phyloP scores from a whole-genome alignment of 2,113 vertebrate species.

The Xiphophorus couchianus region DNA sequence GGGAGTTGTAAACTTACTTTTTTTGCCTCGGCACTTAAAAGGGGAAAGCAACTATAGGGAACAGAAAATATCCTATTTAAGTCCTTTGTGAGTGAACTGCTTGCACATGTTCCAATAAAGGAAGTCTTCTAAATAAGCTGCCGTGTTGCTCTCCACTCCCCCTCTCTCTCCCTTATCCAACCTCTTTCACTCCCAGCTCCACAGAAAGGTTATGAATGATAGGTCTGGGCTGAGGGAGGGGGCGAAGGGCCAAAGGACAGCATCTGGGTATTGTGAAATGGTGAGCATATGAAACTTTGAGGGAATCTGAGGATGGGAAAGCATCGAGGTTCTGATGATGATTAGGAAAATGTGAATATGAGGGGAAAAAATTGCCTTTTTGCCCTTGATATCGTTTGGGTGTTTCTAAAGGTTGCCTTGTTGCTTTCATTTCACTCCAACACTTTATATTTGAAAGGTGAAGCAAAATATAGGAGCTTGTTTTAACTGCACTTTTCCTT shows the following conservation, averaged over 20 bases:
- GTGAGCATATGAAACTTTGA: slow-evolving; percentile 78
- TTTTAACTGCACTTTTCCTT: no score
- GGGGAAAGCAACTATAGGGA: slow-evolving; percentile 94
- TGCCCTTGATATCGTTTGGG: slow-evolving; percentile 62
- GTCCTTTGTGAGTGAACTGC: slow-evolving; percentile 92
- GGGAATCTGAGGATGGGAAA: slow-evolving; percentile 76
- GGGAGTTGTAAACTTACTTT: slow-evolving; percentile 99
- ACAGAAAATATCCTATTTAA: slow-evolving; percentile 99
- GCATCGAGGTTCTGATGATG: slow-evolving; percentile 51
- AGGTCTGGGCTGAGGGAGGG: slow-evolving; percentile 77
- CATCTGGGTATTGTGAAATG: slow-evolving; percentile 80
- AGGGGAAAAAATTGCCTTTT: slow-evolving; percentile 66
- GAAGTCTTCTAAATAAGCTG: slow-evolving; percentile 88
- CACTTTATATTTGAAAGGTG: slow-evolving; percentile 43
- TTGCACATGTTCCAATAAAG: slow-evolving; percentile 93
- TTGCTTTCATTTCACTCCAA: slow-evolving; percentile 58
- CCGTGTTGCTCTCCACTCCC: slow-evolving; percentile 80
- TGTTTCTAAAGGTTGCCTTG: slow-evolving; percentile 65
- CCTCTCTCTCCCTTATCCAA: slow-evolving; percentile 69
- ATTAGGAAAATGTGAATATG: slow-evolving; percentile 69
- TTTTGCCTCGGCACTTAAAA: slow-evolving; percentile 98
- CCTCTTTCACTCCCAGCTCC: slow-evolving; percentile 74
- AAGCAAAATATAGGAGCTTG: background rate
- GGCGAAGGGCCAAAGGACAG: slow-evolving; percentile 78
- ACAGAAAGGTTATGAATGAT: slow-evolving; percentile 84